Conservation (phyloP, 2,797 vertebrate genomes). For the Margarornis squamiger region DNA sequence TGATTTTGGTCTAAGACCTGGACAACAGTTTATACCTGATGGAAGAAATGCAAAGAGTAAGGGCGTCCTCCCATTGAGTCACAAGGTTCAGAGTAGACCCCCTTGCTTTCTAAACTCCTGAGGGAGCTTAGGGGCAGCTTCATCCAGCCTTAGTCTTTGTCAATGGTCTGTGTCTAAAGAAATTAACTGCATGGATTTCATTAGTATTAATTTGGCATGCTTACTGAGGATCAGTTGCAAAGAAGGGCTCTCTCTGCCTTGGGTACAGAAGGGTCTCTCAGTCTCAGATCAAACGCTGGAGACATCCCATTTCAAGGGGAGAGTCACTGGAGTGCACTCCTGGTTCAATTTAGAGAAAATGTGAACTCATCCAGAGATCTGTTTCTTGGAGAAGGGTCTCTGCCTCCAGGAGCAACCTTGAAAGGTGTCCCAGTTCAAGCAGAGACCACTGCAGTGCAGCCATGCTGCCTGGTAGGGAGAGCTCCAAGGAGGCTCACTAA, state of each 20-base stretch:
- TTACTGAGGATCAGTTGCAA: neutral
- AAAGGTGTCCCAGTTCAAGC: neutral
- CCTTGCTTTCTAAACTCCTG: neutral
- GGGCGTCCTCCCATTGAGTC: neutral
- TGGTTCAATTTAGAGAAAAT: neutral
- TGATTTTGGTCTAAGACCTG: neutral
- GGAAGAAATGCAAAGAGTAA: neutral
- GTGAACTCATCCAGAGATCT: neutral
- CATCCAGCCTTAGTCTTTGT: neutral
- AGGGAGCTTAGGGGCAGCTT: neutral
- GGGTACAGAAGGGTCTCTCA: neutral
- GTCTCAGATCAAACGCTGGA: neutral
- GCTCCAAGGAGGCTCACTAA: neutral
- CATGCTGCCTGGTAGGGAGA: neutral
- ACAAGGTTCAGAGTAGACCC: neutral
- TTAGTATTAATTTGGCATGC: neutral
- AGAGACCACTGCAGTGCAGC: neutral
- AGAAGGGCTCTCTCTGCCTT: neutral
- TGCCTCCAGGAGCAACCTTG: neutral
- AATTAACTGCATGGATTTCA: neutral
- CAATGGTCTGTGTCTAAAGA: neutral
- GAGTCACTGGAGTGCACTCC: neutral
- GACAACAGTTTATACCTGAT: neutral
- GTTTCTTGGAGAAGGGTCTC: neutral
- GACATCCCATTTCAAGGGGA: neutral